phyloP scores from a whole-genome alignment of 1,140 invertebrate species.

The Colletes gigas region DNA sequence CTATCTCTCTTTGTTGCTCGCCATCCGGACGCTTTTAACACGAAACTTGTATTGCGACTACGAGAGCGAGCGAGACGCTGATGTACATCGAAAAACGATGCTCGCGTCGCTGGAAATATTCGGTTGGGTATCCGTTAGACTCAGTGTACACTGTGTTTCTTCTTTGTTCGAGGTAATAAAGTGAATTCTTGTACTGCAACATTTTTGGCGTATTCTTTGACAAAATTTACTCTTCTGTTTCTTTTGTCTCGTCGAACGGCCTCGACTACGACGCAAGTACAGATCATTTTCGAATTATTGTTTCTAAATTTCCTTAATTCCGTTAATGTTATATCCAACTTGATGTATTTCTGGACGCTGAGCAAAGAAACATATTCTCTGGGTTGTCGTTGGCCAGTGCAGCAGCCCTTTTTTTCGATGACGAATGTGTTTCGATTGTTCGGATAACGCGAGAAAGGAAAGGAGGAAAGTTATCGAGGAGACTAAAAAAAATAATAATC shows the following conservation, averaged over 20 bases:
- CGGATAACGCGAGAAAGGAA: background rate
- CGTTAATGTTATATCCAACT: background rate
- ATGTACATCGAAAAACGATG: slow-evolving; percentile 20
- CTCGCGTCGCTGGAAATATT: slow-evolving; percentile 14
- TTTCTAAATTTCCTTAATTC: too few relatives aligned
- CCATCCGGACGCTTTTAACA: slow-evolving; percentile 15
- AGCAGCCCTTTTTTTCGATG: background rate
- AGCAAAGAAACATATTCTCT: background rate
- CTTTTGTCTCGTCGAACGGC: background rate
- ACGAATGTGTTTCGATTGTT: slow-evolving; percentile 56
- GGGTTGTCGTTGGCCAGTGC: slow-evolving; percentile 6
- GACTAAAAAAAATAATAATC: slow-evolving; percentile 13
- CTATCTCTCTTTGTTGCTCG: slow-evolving; percentile 10
- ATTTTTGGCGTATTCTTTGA: background rate
- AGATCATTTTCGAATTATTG: too few relatives aligned
- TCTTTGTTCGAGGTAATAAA: background rate
- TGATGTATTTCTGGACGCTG: background rate
- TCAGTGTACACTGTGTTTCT: background rate
- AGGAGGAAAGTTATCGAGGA: background rate
- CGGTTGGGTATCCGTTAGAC: background rate
- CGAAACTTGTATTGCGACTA: slow-evolving; percentile 3
- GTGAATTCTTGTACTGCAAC: background rate
- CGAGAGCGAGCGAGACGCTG: background rate
- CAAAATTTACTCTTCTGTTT: background rate
- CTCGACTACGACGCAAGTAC: too few relatives aligned